phyloP scores from a whole-genome alignment of 2,888 invertebrate species.

The Folsomia manolachei region DNA sequence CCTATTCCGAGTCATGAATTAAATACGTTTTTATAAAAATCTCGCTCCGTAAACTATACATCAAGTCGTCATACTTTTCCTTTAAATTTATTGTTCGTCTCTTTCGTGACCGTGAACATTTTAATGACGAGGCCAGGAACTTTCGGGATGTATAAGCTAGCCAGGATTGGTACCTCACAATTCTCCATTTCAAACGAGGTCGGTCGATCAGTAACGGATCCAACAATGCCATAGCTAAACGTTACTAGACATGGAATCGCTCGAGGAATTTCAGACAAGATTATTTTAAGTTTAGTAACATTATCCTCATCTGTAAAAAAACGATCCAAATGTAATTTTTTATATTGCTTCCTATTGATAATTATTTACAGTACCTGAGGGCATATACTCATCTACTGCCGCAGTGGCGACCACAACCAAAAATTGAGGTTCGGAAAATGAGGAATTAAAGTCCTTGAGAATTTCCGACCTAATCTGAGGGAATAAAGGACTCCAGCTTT shows the following conservation, averaged over 20 bases:
- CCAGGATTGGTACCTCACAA: background rate
- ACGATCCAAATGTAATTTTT: background rate
- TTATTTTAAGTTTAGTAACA: conserved; percentile 2
- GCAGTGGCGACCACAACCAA: conserved; percentile 1
- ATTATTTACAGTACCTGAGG: background rate
- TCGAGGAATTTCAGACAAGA: conserved; percentile 9
- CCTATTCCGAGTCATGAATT: conserved; percentile 27
- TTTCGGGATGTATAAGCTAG: conserved; percentile 42
- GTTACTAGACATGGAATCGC: conserved; percentile 29
- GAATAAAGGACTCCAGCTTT: background rate
- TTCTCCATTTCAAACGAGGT: conserved; percentile 35
- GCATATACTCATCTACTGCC: conserved; percentile 11
- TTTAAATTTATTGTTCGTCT: conserved; percentile 23
- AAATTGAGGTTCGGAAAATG: conserved; percentile 20
- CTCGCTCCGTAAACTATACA: too few species aligned
- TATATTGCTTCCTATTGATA: background rate
- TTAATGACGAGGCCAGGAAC: conserved; percentile 38
- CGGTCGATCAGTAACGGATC: conserved; percentile 19
- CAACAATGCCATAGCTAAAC: conserved; percentile 38
- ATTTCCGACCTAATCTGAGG: conserved; percentile 9
- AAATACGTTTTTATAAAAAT: too few species aligned
- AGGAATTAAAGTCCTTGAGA: conserved; percentile 13
- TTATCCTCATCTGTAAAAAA: background rate
- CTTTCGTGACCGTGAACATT: conserved; percentile 28
- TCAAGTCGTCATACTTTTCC: too few species aligned